These are phyloP conservation scores for Sebastes aleutianus DNA, from an alignment of 2,797 vertebrate genomes.

Conservation along the genomic window DNA sequence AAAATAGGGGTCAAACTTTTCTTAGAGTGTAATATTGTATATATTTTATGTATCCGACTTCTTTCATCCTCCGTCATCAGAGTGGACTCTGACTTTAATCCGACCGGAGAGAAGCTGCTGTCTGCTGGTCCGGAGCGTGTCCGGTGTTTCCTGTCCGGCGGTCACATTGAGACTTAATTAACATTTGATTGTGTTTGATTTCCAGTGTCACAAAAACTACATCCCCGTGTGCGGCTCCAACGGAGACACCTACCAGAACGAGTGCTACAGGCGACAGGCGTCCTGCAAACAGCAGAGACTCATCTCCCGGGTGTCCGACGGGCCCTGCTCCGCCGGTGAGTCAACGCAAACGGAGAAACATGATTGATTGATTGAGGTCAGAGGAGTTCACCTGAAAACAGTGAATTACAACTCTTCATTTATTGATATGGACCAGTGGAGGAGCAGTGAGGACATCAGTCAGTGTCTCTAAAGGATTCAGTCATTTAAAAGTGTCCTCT, in stretches of 20 bases:
- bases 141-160: neutral
- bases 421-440: neutral
- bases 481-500: neutral
- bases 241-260: conserved; percentile 97
- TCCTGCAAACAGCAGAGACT: conserved; percentile 94
- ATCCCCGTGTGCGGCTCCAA: conserved; percentile 95
- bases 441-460: conserved; percentile 4
- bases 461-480: neutral
- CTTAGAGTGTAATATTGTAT: no score
- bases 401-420: neutral
- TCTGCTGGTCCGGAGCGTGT: neutral
- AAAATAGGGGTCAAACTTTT: no score
- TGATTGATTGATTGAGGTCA: neutral
- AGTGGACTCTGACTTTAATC: neutral
- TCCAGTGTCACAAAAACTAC: conserved; percentile 94
- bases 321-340: conserved; percentile 91
- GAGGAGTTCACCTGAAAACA: neutral
- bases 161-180: neutral
- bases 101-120: neutral
- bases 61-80: neutral
- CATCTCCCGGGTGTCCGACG: conserved; percentile 88
- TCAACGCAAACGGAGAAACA: conserved; percentile 16
- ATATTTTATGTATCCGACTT: neutral
- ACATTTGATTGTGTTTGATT: conserved; percentile 39
- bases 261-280: conserved; percentile 93